Conservation (phyloP, 2,888 invertebrate genomes). For the Clostera curtula region DNA sequence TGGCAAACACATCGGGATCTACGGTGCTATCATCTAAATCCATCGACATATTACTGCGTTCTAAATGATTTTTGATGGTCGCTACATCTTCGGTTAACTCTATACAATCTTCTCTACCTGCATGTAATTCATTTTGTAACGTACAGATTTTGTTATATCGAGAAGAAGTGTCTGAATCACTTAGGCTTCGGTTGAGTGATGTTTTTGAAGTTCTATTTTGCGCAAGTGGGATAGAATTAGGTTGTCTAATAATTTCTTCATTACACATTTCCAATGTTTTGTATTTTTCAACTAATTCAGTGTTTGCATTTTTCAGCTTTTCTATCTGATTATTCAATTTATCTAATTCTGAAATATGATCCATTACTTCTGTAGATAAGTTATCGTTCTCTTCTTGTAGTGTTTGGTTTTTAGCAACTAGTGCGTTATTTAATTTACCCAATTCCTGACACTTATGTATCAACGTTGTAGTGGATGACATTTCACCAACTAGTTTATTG, state of each 20-base stretch:
- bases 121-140: constrained; percentile 54
- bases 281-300: constrained; percentile 29
- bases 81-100: constrained; percentile 57
- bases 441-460: constrained; percentile 36
- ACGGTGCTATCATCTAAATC: constrained; percentile 53
- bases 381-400: constrained; percentile 68
- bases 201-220: constrained; percentile 21
- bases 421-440: constrained; percentile 25
- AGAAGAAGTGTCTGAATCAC: constrained; percentile 52
- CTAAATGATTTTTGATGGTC: constrained; percentile 59
- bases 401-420: constrained; percentile 32
- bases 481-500: constrained; percentile 38
- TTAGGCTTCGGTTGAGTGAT: constrained; percentile 50
- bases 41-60: constrained; percentile 47
- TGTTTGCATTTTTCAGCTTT: constrained; percentile 30
- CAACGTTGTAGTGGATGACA: constrained; percentile 36
- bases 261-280: constrained; percentile 21
- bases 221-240: no score
- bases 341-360: constrained; percentile 72
- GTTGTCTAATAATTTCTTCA: constrained; percentile 13
- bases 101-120: constrained; percentile 58
- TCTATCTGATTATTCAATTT: constrained; percentile 52
- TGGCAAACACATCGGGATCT: constrained; percentile 31
- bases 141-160: constrained; percentile 57
- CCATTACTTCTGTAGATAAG: constrained; percentile 74